A percentile compares a stretch with the other conserved stretches of the same genome.
These are phyloP conservation scores for Zapornia atra DNA, from an alignment of 2,113 vertebrate genomes.

Conservation along the genomic window DNA sequence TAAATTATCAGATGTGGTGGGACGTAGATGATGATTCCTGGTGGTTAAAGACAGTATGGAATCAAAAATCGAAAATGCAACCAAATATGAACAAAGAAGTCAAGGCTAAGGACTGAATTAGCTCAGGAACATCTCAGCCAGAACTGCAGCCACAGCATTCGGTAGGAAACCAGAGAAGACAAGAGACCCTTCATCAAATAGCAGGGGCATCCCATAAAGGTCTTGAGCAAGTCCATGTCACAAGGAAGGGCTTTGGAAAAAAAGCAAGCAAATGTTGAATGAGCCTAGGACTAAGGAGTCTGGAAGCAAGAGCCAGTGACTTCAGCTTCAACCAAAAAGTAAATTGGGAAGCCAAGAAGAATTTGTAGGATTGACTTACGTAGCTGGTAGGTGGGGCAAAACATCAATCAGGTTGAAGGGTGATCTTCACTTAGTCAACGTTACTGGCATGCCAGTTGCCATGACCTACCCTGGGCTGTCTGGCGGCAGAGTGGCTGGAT, in stretches of 20 bases:
- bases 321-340: not conserved
- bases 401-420: not conserved
- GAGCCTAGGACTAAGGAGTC: not conserved
- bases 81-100: not conserved
- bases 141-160: not conserved
- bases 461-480: not conserved
- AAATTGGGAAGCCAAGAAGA: not conserved
- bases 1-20: not conserved
- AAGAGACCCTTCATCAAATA: not conserved
- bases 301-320: not conserved
- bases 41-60: not conserved
- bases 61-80: not conserved
- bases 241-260: not conserved
- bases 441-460: not conserved
- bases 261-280: not conserved
- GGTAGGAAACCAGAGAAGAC: not conserved
- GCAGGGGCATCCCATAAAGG: not conserved
- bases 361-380: not conserved
- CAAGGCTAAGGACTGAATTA: not conserved
- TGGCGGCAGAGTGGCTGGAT: rapidly evolving
- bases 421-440: not conserved
- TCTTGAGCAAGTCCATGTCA: not conserved
- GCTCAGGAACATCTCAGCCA: not conserved
- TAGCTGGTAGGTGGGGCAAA: not conserved
- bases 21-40: not conserved